Base-by-base conservation (phyloP, 2,888 invertebrate genomes). In the Apocheima hispidaria region DNA sequence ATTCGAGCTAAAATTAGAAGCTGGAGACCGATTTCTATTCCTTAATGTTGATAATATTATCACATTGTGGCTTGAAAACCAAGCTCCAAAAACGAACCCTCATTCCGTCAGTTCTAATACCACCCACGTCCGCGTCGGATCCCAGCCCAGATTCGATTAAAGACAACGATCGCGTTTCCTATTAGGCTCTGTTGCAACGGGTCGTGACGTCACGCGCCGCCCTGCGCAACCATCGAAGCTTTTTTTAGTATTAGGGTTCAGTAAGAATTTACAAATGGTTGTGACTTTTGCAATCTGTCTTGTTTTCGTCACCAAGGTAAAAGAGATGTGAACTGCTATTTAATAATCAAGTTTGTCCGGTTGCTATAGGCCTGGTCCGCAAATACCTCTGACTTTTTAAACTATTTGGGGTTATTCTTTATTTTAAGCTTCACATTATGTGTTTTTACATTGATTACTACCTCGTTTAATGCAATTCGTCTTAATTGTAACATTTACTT, bases 91-190 rank as follows among this genome's bases (percentile, higher is more conserved):
- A 44, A 43, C 1, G 20, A 43, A 30, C 33, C 18, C 36, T 46
- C 28, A 43, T 43, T 60, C 35, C 21, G 58, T 49, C 55, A 60
- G 14, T 53, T 64, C 57, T 66, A 62, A 53, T 44, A 18, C 30
- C 2, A 16, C 43, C 21, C 26, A 55, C 21, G 18, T 38, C 26
- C 23, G 16, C 26, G 28, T 16, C 30, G 10, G 51, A 59, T 46
- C 49, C 69, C 66, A 73, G 73, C 72, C 73, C 71, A 79, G 81
- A 88, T 87, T 87, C 84, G 84, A 87, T 87, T 87, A 87, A 82
- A 87, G 84, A 85, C 84, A 86, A 86, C 82, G 87, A 87, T 87
- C 84, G 83, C 84, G 78, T 87, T 87, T 86, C 84, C 86, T 85
- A 86, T 88, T 86, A 86, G 81, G 81, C 82, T 83, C 78, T 74